Evolutionary conservation across 53 echinoderm and acorn worm genomes (phyloP), one percentile per base, ranked within the genome.

Genomic region (Holothuria leucospilota): DNA sequence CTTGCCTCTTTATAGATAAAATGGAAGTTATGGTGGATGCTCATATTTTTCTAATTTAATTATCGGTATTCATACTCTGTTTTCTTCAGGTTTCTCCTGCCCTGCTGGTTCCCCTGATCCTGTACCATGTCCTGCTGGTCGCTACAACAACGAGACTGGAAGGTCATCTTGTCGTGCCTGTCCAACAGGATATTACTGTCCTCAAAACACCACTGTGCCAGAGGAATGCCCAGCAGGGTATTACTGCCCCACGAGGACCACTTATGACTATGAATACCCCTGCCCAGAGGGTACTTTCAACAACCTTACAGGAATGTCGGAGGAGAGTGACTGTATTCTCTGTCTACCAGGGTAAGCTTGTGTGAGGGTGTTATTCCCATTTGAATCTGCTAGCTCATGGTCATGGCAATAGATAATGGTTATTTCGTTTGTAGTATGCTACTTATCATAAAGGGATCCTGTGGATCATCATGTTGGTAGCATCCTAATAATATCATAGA

Each of bases 271-370:
- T 51, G 94, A 95, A 34, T 56, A 90, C 74, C 93, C 98, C 12
- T 97, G 98, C 42, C 92, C 93, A 3, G 93, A 81, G 64, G 98
- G 98, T 15, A 97, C 95, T 12, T 97, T 91, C 26, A 97, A 97
- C 59, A 97, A 97, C 65, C 71, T 97, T 27, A 95, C 98, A 0
- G 92, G 87, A 21, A 81, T 87, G 60, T 91, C 70, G 15, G 51
- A 80, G 49, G 87, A 85, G 21, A 46, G 53, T 20, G 93, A 95
- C 61, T 97, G 98, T 63, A 89, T 93, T 9, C 89, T 82, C 20
- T 97, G 98, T 90, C 41, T 88, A 30, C 92, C 98, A 51, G 95
- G 95, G 98, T 97, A 86, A 88, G 93, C 4, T 24, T 15, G 56
- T 56, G 15, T 56, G 56, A 56, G 18, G 15, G 18, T 16, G 56